Evolutionary conservation across 2,113 vertebrate species (phyloP).

Genomic region (Genyomyrus donnyi): DNA sequence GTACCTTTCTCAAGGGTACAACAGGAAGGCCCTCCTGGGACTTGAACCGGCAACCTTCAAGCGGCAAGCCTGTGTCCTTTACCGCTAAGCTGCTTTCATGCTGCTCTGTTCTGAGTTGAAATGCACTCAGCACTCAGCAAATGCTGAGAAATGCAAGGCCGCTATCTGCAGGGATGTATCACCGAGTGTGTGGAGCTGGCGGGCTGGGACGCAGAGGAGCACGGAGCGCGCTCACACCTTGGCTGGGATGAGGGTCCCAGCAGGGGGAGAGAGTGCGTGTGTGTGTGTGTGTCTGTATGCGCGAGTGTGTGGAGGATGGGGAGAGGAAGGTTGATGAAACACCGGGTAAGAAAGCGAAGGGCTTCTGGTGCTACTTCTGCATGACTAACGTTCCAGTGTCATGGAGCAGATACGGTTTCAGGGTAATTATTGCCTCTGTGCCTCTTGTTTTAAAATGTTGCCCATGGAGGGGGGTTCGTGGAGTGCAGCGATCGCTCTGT

Average conservation of each 20-base stretch:
- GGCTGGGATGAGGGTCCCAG: slow-evolving; percentile 35
- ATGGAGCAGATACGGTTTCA: slow-evolving; percentile 5
- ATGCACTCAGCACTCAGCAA: not conserved
- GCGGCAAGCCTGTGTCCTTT: not conserved
- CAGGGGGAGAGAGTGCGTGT: slow-evolving; percentile 36
- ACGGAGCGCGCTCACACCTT: slow-evolving; percentile 56
- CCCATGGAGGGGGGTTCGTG: slow-evolving; percentile 5
- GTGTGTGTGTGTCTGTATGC: slow-evolving; percentile 22
- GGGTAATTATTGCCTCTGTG: slow-evolving; percentile 18
- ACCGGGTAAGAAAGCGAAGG: slow-evolving; percentile 49
- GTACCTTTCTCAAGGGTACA: not conserved
- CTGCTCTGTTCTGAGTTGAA: not conserved
- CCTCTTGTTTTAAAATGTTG: slow-evolving; percentile 15
- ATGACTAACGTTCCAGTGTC: slow-evolving; percentile 16
- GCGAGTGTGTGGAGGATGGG: slow-evolving; percentile 35
- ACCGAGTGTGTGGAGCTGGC: not conserved
- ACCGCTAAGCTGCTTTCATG: not conserved
- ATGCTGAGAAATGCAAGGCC: not conserved
- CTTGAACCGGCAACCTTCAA: not conserved
- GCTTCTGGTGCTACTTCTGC: slow-evolving; percentile 10
- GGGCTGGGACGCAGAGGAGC: not conserved
- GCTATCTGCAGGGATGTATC: not conserved
- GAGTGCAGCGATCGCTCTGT: not conserved
- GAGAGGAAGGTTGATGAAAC: slow-evolving; percentile 62
- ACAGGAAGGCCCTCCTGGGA: not conserved